Conservation (phyloP, 2,113 vertebrate species). For the Cisticola juncidis region DNA sequence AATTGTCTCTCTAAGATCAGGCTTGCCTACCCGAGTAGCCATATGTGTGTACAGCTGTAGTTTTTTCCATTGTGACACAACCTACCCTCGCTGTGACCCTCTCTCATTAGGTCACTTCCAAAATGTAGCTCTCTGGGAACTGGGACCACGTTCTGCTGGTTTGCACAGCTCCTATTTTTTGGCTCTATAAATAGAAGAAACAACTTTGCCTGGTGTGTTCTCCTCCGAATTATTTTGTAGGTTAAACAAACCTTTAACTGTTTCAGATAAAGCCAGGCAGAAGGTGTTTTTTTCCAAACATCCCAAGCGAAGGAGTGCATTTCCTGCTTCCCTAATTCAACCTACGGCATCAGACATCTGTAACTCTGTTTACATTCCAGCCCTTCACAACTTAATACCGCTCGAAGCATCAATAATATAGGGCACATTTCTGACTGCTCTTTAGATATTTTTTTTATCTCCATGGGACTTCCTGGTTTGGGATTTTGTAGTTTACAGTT, state of each 20-base stretch:
- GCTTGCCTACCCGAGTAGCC: background rate
- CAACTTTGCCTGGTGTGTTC: background rate
- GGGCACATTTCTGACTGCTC: conserved; percentile 57
- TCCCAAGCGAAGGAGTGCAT: conserved; percentile 44
- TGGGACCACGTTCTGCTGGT: rapidly evolving
- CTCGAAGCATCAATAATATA: conserved; percentile 63
- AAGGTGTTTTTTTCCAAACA: conserved; percentile 61
- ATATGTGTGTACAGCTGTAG: background rate
- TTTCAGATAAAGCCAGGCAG: conserved; percentile 51
- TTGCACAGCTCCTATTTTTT: conserved; percentile 8
- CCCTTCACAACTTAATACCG: conserved; percentile 55
- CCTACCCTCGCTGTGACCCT: background rate
- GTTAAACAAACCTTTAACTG: conserved; percentile 57
- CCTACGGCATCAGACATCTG: conserved; percentile 62
- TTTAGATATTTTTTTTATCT: conserved; percentile 69
- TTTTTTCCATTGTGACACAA: background rate
- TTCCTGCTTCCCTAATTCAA: conserved; percentile 61
- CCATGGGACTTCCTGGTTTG: conserved; percentile 60
- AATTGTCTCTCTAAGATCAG: background rate
- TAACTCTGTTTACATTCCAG: conserved; percentile 65
- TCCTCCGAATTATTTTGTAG: background rate
- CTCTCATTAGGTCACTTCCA: background rate
- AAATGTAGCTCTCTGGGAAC: background rate
- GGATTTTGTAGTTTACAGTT: conserved; percentile 63
- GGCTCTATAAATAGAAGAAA: background rate